Conservation (phyloP, 2,888 invertebrate genomes). For the Acanthoscelides obtectus region DNA sequence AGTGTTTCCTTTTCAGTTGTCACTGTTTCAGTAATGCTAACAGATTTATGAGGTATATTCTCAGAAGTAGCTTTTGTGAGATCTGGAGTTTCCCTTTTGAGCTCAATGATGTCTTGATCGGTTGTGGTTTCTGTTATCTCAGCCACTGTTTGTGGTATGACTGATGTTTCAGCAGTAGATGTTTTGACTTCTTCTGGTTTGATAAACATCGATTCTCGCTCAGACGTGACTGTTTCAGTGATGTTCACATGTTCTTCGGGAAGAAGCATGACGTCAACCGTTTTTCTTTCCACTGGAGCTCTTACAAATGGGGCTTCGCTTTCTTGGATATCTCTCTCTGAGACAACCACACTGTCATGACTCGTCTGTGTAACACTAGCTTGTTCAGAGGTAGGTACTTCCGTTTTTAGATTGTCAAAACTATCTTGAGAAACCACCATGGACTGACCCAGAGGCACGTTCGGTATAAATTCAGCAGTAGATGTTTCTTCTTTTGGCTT, state of each 20-base stretch:
- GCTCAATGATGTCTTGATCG: slow-evolving; percentile 27
- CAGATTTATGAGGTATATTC: slow-evolving; percentile 21
- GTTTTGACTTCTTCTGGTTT: slow-evolving; percentile 25
- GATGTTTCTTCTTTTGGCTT: slow-evolving; percentile 20
- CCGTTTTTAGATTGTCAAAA: slow-evolving; percentile 42
- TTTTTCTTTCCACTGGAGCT: slow-evolving; percentile 41
- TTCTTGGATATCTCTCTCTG: slow-evolving; percentile 50
- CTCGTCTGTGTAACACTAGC: slow-evolving; percentile 38
- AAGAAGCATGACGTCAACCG: slow-evolving; percentile 45
- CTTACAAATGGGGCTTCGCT: slow-evolving; percentile 39
- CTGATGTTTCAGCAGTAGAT: slow-evolving; percentile 28
- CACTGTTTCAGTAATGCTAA: slow-evolving; percentile 28
- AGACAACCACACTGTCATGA: slow-evolving; percentile 49
- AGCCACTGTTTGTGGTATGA: slow-evolving; percentile 38
- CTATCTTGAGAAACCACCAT: slow-evolving; percentile 44
- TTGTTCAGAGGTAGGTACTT: slow-evolving; percentile 24
- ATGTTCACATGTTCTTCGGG: slow-evolving; percentile 42
- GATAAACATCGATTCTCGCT: slow-evolving; percentile 34
- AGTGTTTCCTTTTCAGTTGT: slow-evolving; percentile 26
- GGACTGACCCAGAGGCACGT: slow-evolving; percentile 33
- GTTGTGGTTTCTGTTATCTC: slow-evolving; percentile 30
- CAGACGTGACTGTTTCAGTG: slow-evolving; percentile 44
- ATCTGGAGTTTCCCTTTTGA: slow-evolving; percentile 25
- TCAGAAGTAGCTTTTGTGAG: slow-evolving; percentile 24
- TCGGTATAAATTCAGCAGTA: slow-evolving; percentile 31